Evolutionary conservation across 1,140 invertebrate genomes (phyloP), one percentile per base, ranked within the genome.

Genomic region (Wiebesia pumilae): DNA sequence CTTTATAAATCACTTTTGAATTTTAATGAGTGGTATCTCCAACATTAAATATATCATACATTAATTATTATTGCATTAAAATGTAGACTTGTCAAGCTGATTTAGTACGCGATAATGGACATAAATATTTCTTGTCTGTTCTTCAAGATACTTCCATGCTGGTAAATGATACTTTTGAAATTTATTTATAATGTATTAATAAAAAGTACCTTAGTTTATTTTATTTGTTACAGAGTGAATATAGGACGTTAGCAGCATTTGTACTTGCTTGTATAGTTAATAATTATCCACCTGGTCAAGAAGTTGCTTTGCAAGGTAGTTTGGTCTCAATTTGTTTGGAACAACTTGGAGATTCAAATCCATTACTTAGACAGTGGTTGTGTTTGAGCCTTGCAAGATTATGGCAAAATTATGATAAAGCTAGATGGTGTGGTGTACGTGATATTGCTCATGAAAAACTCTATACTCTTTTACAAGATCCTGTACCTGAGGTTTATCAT

Each of bases 371-470:
- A 51, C 97, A 98, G 92, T 99, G 99, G 99, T 94, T 99, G 71
- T 97, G 97, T 86, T 96, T 99, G 77, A 98, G 97, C 91, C 95
- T 99, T 78, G 98, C 97, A n/a, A 95, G 97, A 91, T 95, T 99
- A 47, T 99, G 99, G 99, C 96, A 97, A 87, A 96, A 98, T 91
- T 99, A 97, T 92, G 97, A 98, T 90, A 96, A 97, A 91, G 98
- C 98, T 35, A 95, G 98, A 85, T 99, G 98, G 98, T 98, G 97
- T 78, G 98, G 98, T 19, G 98, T 98, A 24, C 94, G 99, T n/a
- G 98, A 99, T 91, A 96, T 96, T 87, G 98, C 98, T 14, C 98
- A 99, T 94, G 98, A 99, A 92, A 99, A 99, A 94, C 95, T 99
- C 2, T 97, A 96, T 89, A 95, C 93, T 54, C 94, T 99, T 77